Evolutionary conservation across 2,888 invertebrate species (phyloP).

Genomic region (Pterostichus madidus): DNA sequence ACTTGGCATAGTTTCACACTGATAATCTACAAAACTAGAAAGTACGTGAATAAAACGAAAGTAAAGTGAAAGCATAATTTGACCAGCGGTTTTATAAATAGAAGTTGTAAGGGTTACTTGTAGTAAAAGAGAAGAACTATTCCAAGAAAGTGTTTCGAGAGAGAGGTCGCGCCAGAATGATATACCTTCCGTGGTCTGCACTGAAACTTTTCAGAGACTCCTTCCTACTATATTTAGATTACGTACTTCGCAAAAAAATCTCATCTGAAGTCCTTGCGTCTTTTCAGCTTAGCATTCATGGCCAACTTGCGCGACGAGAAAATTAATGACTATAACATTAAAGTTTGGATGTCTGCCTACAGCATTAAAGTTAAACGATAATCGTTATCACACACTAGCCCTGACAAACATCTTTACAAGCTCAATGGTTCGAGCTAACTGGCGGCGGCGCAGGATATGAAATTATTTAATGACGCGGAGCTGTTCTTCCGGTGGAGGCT

Average conservation of each 20-base stretch:
- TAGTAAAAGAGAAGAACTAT: background rate
- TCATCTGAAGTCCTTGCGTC: conserved; percentile 50
- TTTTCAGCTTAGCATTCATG: conserved; percentile 48
- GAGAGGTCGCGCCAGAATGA: background rate
- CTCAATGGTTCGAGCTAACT: conserved; percentile 63
- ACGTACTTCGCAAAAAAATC: conserved; percentile 36
- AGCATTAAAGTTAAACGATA: conserved; percentile 62
- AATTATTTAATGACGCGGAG: conserved; percentile 59
- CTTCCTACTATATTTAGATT: conserved; percentile 42
- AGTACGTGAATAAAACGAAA: background rate
- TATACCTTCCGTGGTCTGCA: conserved; percentile 14
- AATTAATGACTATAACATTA: conserved; percentile 64
- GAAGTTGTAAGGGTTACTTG: background rate
- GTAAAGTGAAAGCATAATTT: conserved; percentile 2
- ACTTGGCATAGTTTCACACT: background rate
- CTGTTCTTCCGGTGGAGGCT: conserved; percentile 43
- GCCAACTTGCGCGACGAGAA: conserved; percentile 57
- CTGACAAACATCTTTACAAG: conserved; percentile 64
- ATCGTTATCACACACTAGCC: conserved; percentile 64
- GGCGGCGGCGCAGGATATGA: conserved; percentile 54
- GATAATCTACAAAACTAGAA: background rate
- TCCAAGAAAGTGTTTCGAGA: conserved; percentile 5
- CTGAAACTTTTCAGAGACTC: background rate
- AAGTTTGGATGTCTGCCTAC: conserved; percentile 64
- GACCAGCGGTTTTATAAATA: background rate